A percentile compares a stretch with the other conserved stretches of the same genome.
Conservation (phyloP, 1,140 invertebrate genomes). For the Epicauta chinensis region DNA sequence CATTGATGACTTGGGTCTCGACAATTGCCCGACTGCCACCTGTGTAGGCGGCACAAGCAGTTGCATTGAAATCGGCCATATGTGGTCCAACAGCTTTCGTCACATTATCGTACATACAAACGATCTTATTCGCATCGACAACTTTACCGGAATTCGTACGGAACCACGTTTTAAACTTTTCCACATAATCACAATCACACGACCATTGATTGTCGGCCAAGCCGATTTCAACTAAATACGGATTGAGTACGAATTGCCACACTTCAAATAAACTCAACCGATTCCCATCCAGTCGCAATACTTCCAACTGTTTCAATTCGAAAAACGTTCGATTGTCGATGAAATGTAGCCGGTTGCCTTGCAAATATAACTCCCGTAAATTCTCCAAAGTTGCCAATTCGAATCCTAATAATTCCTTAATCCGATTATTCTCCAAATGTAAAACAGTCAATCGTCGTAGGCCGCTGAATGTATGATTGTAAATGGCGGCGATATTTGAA, state of each 20-base stretch:
- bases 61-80: slow-evolving; percentile 61
- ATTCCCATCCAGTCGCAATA: slow-evolving; percentile 80
- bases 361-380: slow-evolving; percentile 77
- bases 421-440: slow-evolving; percentile 79
- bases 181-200: slow-evolving; percentile 79
- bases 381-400: slow-evolving; percentile 77
- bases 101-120: slow-evolving; percentile 60
- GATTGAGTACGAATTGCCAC: slow-evolving; percentile 68
- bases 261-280: slow-evolving; percentile 69
- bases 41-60: slow-evolving; percentile 58
- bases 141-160: slow-evolving; percentile 65
- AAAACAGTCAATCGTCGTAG: slow-evolving; percentile 68
- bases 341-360: slow-evolving; percentile 76
- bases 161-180: slow-evolving; percentile 71
- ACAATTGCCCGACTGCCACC: slow-evolving; percentile 60
- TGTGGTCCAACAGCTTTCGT: slow-evolving; percentile 53
- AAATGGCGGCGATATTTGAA: slow-evolving; percentile 74
- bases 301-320: slow-evolving; percentile 71
- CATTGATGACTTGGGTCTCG: slow-evolving; percentile 69
- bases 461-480: slow-evolving; percentile 87
- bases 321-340: slow-evolving; percentile 82
- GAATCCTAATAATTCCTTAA: slow-evolving; percentile 72
- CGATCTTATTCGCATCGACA: slow-evolving; percentile 59
- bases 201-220: slow-evolving; percentile 83
- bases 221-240: slow-evolving; percentile 70